phyloP scores from a whole-genome alignment of 2,888 invertebrate species.

The Caenorhabditis becei region DNA sequence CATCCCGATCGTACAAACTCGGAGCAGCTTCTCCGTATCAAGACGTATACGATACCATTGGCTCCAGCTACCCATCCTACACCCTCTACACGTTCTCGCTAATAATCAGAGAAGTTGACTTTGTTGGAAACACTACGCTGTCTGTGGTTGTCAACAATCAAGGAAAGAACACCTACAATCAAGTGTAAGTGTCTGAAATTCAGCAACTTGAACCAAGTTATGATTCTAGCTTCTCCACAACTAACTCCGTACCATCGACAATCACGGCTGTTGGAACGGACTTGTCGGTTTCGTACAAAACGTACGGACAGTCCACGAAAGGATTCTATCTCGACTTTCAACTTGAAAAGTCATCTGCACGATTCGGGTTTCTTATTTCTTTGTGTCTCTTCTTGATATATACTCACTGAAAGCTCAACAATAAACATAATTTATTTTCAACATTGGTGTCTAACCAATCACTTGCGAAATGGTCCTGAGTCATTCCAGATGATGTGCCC shows the following conservation, averaged over 20 bases:
- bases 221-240: constrained; percentile 16
- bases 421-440: too few species aligned
- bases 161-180: constrained; percentile 10
- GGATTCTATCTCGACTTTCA: constrained; percentile 35
- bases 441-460: too few species aligned
- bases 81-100: background rate
- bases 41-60: constrained; percentile 16
- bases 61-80: background rate
- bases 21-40: constrained; percentile 2
- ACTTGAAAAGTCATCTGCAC: constrained; percentile 14
- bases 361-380: background rate
- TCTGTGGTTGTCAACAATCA: background rate
- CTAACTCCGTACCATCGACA: constrained; percentile 3
- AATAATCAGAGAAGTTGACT: constrained; percentile 21
- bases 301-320: constrained; percentile 20
- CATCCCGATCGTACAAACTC: constrained; percentile 32
- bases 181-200: constrained; percentile 14
- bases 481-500: constrained; percentile 12
- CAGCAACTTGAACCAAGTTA: background rate
- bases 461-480: too few species aligned
- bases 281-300: constrained; percentile 11
- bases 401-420: too few species aligned
- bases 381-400: background rate
- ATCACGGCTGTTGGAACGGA: constrained; percentile 12
- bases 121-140: constrained; percentile 37